Base-by-base conservation (phyloP, 1,140 invertebrate genomes). In the Euura lappo region DNA sequence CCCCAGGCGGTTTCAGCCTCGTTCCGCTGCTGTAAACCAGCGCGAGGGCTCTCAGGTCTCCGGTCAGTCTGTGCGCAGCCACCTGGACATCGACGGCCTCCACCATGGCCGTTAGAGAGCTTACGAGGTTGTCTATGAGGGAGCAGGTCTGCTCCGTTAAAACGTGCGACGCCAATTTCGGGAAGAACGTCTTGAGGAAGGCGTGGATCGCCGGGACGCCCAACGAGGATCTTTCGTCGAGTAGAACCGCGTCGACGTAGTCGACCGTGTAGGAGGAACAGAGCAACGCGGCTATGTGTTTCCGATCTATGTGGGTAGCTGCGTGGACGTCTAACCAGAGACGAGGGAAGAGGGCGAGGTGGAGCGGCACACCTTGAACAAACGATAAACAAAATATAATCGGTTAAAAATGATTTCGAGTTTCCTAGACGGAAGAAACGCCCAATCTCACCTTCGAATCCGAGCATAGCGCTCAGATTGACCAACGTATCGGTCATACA, bases 341-440 rank as follows among this genome's bases (percentile, higher is more conserved):
- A 79, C 94, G 94, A 4, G 95, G 94, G 87, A 97, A 97, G 77
- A 93, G 92, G 11, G 92, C 93, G 72, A 94, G 91, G 86, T 96
- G 93, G 42, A 97, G 87, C 43, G 94, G 94, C 65, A 94, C 93
- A 60, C 92, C 85, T 87, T 73, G 4, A 81, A 79, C 69, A 68
- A 6, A 60, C 0, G 10, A 60, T 60, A 5, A 60, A 60, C 8
- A 1, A 60, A n/a, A 60, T 8, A 60, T 0, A 28, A 28, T 28
- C 28, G 1, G 28, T 28, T 28, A 28, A 28, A 28, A 28, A 28
- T 1, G 28, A 28, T 28, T 28, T 28, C 28, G 28, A 28, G 28
- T 28, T 28, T 28, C 28, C 28, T 28, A 28, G 28, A 28, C 0
- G 28, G 28, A 28, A 28, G 28, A 28, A 28, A 28, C 28, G 28